These are phyloP conservation scores for Saxicola maurus DNA, from an alignment of 2,797 vertebrate species.

Conservation along the genomic window DNA sequence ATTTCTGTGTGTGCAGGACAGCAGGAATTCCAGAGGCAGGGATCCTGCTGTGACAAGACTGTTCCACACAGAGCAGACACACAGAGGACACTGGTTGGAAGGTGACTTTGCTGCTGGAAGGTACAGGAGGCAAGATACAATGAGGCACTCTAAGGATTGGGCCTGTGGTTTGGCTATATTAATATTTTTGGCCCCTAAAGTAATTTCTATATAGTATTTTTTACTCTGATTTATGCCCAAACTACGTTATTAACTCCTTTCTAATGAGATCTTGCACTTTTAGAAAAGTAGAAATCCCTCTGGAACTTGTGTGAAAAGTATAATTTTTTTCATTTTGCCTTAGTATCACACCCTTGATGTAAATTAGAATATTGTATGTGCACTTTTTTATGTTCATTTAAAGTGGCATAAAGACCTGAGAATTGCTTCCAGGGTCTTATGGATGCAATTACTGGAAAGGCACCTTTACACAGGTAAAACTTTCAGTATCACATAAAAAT, in stretches of 20 bases:
- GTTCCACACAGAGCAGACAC: not conserved
- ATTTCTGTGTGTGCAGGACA: not conserved
- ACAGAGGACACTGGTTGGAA: not conserved
- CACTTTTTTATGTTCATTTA: not conserved
- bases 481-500: not conserved
- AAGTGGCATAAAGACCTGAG: not conserved
- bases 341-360: not conserved
- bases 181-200: not conserved
- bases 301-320: not conserved
- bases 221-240: not conserved
- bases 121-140: not conserved
- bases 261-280: not conserved
- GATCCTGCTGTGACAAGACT: not conserved
- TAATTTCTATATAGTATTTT: not conserved
- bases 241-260: not conserved
- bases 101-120: not conserved
- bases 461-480: not conserved
- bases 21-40: not conserved
- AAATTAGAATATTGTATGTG: not conserved
- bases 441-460: not conserved
- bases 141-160: rapidly evolving
- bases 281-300: not conserved
- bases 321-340: not conserved
- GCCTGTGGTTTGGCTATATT: not conserved
- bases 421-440: not conserved